Evolutionary conservation across 2,888 invertebrate species (phyloP), one percentile per base, ranked within the genome.

Genomic region (Ochropleura plecta): DNA sequence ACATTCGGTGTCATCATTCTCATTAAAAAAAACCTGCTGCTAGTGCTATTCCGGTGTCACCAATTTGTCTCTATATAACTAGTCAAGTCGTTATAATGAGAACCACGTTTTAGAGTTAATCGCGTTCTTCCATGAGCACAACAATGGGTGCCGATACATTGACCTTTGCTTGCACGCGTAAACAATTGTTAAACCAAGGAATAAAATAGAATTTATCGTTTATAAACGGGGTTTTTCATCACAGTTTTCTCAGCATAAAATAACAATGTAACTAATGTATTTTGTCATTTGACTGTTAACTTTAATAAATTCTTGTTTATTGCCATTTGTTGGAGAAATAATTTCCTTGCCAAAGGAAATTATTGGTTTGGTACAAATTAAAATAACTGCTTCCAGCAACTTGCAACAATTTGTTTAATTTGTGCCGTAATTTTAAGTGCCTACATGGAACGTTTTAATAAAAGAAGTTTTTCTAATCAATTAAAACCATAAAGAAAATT

Each of bases 81-180:
- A 81, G 74, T 81, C 81, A 87, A 57, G 81, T 72, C 68, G 71
- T 66, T 82, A 82, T 88, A 86, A 85, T 84, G 79, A 81, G 78
- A 74, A 74, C 70, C 67, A 73, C 78, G 75, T 80, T 87, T 88
- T 72, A 83, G 71, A 82, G 73, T 82, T 79, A 84, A 30, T 87
- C 80, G 81, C 79, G 81, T 78, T 86, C 70, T 82, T 86, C 82
- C 79, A 78, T 86, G 81, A 81, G 86, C 83, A 84, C 78, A 88
- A 88, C 88, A 88, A 88, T 87, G 85, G 82, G 48, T 59, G 70
- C 49, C 65, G 70, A 87, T 86, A 73, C 88, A 81, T 86, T 88
- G 89, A 88, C 89, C 89, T 83, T 81, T 83, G 65, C 67, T 73
- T 79, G 81, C 86, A 85, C 69, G 83, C 70, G 81, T 83, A 68